phyloP scores from a whole-genome alignment of 2,113 vertebrate species.

The Tragulus kanchil region DNA sequence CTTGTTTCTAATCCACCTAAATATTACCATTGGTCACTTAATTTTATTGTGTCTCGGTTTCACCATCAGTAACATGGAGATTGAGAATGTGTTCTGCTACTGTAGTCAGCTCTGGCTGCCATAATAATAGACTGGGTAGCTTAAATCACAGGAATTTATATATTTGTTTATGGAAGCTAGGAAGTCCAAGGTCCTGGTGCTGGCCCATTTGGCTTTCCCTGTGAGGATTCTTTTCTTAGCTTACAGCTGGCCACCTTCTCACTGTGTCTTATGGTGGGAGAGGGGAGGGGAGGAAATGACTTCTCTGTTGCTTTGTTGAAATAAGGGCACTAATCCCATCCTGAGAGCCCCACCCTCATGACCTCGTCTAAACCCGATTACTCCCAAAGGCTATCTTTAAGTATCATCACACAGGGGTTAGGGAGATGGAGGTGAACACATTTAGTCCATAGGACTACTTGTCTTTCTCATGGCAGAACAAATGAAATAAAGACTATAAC shows the following conservation, averaged over 20 bases:
- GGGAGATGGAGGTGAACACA: not conserved
- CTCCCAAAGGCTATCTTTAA: not conserved
- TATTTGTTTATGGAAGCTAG: not conserved
- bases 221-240: not conserved
- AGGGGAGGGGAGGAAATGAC: not conserved
- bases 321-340: not conserved
- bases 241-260: not conserved
- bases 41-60: not conserved
- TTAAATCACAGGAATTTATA: not conserved
- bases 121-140: not conserved
- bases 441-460: not conserved
- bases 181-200: not conserved
- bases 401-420: not conserved
- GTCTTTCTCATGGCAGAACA: not conserved
- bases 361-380: not conserved
- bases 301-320: not conserved
- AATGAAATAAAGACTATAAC: not conserved
- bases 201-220: not conserved
- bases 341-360: not conserved
- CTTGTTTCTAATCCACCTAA: not conserved
- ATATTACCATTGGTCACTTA: not conserved
- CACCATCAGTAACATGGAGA: not conserved
- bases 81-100: not conserved
- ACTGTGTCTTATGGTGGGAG: not conserved
- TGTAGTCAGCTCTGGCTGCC: not conserved